Evolutionary conservation across 1,140 invertebrate species (phyloP).

Genomic region (Nasonia longicornis): DNA sequence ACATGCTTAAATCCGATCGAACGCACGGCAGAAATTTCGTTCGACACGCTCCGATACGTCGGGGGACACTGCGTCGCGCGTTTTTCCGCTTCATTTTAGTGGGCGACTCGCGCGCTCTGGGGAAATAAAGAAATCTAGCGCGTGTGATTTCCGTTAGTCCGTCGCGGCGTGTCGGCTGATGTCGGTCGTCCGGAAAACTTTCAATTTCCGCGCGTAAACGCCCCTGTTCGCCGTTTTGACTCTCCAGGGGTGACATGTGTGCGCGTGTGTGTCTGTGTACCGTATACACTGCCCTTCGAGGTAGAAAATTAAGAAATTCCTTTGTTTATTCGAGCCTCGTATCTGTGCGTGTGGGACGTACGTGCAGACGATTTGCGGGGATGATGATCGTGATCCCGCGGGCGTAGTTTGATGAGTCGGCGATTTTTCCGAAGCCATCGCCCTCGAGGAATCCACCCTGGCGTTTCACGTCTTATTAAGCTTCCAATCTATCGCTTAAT

Average conservation of each 20-base stretch:
- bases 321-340: slow-evolving; percentile 3
- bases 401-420: slow-evolving; percentile 20
- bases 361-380: neutral
- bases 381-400: neutral
- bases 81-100: slow-evolving; percentile 4
- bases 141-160: slow-evolving; percentile 13
- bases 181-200: slow-evolving; percentile 46
- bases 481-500: neutral
- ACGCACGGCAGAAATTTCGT: neutral
- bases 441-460: neutral
- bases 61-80: too few relatives aligned
- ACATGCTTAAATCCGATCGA: neutral
- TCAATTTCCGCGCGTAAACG: slow-evolving; percentile 50
- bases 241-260: neutral
- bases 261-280: too few relatives aligned
- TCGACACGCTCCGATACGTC: neutral
- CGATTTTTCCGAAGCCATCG: neutral
- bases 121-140: slow-evolving; percentile 27
- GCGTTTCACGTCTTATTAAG: neutral
- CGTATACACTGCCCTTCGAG: neutral
- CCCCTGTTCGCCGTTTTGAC: neutral
- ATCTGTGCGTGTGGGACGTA: neutral
- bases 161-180: neutral
- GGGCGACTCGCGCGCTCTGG: neutral
- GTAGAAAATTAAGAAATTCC: slow-evolving; percentile 29